Evolutionary conservation across 1,140 invertebrate species (phyloP).

Genomic region (Pomacea maculata): DNA sequence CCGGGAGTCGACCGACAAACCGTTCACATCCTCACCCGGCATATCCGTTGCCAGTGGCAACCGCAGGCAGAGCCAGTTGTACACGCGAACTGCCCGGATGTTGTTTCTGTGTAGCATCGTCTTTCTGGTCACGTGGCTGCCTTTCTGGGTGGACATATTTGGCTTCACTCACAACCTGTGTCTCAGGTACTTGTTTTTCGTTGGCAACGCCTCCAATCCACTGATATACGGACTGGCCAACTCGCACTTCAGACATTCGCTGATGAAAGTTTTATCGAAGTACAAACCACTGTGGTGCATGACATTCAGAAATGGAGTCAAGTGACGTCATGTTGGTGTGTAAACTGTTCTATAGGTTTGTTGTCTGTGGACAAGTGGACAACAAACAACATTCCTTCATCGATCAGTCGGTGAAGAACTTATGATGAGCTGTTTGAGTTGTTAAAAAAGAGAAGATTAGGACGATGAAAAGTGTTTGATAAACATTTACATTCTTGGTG

Average conservation of each 20-base stretch:
- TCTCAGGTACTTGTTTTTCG: constrained; percentile 48
- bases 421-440: too few species aligned
- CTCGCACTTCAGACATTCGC: constrained; percentile 37
- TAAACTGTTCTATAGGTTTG: too few species aligned
- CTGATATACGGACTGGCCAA: constrained; percentile 55
- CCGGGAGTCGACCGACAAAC: too few species aligned
- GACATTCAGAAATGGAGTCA: too few species aligned
- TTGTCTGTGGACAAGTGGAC: too few species aligned
- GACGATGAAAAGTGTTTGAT: too few species aligned
- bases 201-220: constrained; percentile 53
- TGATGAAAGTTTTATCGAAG: constrained; percentile 23
- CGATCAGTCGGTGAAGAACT: too few species aligned
- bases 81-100: constrained; percentile 50
- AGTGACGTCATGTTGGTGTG: too few species aligned
- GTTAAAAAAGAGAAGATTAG: too few species aligned
- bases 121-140: constrained; percentile 51
- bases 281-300: constrained; percentile 1
- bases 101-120: constrained; percentile 54
- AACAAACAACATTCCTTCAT: too few species aligned
- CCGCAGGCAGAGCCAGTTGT: background rate
- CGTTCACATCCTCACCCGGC: background rate
- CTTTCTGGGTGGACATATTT: constrained; percentile 57
- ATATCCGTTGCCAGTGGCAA: background rate
- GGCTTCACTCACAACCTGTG: constrained; percentile 39
- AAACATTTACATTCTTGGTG: too few species aligned